phyloP scores from a whole-genome alignment of 2,113 vertebrate genomes.

The Egretta garzetta region DNA sequence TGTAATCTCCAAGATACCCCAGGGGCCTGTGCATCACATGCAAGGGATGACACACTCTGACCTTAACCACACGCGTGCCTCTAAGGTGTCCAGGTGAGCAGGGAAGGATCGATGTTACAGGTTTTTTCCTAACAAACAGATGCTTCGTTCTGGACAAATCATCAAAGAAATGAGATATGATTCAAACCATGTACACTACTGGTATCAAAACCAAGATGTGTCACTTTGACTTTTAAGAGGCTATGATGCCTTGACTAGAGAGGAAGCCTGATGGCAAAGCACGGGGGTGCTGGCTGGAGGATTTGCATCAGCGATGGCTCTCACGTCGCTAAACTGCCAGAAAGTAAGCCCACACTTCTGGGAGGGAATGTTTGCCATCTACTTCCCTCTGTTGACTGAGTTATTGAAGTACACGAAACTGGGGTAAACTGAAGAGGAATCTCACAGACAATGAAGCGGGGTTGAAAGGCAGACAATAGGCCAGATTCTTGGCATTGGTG shows the following conservation, averaged over 20 bases:
- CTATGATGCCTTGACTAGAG: neutral
- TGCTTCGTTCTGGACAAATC: neutral
- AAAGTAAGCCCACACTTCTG: neutral
- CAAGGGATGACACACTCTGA: neutral
- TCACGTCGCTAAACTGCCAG: neutral
- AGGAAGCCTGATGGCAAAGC: neutral
- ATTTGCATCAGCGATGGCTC: neutral
- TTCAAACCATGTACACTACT: neutral
- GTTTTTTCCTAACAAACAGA: neutral
- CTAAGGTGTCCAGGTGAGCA: neutral
- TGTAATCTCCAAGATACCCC: neutral
- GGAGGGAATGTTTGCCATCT: conserved; percentile 27
- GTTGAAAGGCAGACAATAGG: neutral
- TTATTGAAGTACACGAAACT: neutral
- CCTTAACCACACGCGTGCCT: accelerated
- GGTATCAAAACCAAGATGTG: neutral
- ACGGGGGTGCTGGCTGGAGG: neutral
- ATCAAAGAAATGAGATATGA: neutral
- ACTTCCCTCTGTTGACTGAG: conserved; percentile 55
- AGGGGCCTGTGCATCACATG: neutral
- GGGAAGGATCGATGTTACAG: neutral
- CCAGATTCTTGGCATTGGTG: neutral
- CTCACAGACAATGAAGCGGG: neutral
- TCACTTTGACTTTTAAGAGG: neutral
- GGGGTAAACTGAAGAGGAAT: neutral